Percentiles rank a stretch among this genome's conserved stretches.
Evolutionary conservation across 2,797 vertebrate genomes (phyloP).

Genomic region (Leptatherina wallacei): DNA sequence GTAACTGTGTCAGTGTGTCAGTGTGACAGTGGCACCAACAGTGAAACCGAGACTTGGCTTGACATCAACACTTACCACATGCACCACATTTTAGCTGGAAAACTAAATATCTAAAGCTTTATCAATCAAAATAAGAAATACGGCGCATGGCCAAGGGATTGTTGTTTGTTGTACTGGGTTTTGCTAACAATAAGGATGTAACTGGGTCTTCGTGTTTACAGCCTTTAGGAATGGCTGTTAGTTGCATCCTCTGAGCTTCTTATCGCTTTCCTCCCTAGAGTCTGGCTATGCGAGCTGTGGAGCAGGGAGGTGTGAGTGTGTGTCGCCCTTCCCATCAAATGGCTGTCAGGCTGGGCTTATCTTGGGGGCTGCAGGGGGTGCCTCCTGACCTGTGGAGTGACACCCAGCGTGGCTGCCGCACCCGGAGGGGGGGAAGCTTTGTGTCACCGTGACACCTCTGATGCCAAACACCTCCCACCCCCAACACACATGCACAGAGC

Average conservation of each 20-base stretch:
- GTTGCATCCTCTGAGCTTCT: slow-evolving; percentile 85
- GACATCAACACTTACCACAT: slow-evolving; percentile 20
- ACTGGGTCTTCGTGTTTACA: slow-evolving; percentile 35
- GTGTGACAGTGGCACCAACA: slow-evolving; percentile 52
- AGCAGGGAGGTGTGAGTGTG: slow-evolving; percentile 62
- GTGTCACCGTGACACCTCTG: slow-evolving; percentile 49
- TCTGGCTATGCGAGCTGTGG: slow-evolving; percentile 54
- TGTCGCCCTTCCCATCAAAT: slow-evolving; percentile 76
- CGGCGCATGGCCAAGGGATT: slow-evolving; percentile 4
- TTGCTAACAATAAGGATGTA: slow-evolving; percentile 20
- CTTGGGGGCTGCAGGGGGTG: slow-evolving; percentile 81
- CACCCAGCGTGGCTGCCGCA: slow-evolving; percentile 61
- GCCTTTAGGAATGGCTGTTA: slow-evolving; percentile 34
- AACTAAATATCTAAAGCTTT: slow-evolving; percentile 20
- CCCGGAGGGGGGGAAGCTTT: slow-evolving; percentile 32
- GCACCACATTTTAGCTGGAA: neutral
- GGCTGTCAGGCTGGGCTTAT: slow-evolving; percentile 87
- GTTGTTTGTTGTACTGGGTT: slow-evolving; percentile 7
- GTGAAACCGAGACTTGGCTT: slow-evolving; percentile 14
- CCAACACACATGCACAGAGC: slow-evolving; percentile 25
- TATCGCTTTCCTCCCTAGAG: slow-evolving; percentile 83
- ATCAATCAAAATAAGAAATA: slow-evolving; percentile 5
- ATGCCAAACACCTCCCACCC: neutral
- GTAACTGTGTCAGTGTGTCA: slow-evolving; percentile 73
- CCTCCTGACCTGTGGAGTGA: slow-evolving; percentile 84